A percentile compares a stretch with the other conserved stretches of the same genome.
phyloP scores from a whole-genome alignment of 2,113 vertebrate species.

The Catharus fuscescens region DNA sequence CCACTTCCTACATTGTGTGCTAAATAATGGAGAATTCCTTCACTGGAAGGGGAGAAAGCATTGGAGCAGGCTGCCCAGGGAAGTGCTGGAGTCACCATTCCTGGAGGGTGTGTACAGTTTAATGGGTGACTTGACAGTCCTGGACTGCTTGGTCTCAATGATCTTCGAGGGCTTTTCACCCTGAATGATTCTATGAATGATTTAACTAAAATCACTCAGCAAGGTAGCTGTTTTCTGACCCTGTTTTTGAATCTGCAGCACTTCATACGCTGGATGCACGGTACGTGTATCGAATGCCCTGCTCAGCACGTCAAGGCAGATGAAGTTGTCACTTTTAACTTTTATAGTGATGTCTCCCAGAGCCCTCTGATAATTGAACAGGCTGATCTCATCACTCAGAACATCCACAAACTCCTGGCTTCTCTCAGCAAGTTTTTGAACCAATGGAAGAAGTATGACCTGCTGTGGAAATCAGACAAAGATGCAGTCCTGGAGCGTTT shows the following conservation, averaged over 20 bases:
- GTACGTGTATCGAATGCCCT: constrained; percentile 89
- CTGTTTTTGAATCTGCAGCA: constrained; percentile 68
- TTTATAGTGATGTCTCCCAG: constrained; percentile 83
- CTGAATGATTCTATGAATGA: neutral
- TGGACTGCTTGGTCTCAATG: neutral
- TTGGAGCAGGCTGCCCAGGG: neutral
- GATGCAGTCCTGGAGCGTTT: constrained; percentile 82
- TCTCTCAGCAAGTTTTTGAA: constrained; percentile 78
- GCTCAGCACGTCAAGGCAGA: constrained; percentile 78
- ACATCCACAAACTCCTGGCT: constrained; percentile 78
- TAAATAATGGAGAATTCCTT: neutral
- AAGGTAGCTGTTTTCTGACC: neutral
- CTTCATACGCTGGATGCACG: constrained; percentile 92
- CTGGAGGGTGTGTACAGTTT: neutral
- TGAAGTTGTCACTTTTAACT: constrained; percentile 79
- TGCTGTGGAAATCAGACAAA: constrained; percentile 89
- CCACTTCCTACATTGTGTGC: neutral
- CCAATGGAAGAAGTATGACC: constrained; percentile 84
- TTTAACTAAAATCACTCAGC: neutral
- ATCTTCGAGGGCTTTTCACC: neutral
- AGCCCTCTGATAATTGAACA: constrained; percentile 81
- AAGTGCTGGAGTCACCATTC: neutral
- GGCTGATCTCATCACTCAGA: constrained; percentile 79
- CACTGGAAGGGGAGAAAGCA: neutral
- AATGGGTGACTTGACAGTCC: neutral